Percentiles rank a stretch among this genome's conserved stretches.
These are phyloP conservation scores for Amblyraja radiata DNA, from an alignment of 2,797 vertebrate species.

Conservation along the genomic window DNA sequence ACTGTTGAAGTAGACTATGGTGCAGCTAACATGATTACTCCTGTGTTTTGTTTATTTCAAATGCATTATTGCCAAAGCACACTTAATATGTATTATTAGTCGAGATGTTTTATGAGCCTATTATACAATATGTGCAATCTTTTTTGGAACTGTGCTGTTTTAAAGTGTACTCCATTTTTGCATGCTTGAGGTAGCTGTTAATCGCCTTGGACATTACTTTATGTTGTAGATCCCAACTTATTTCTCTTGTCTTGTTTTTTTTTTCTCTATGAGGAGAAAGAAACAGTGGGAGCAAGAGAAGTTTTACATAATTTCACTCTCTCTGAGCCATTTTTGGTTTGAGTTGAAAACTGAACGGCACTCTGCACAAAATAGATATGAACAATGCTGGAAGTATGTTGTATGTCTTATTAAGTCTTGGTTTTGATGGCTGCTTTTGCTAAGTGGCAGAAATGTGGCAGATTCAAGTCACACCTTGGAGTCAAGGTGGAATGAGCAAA, in stretches of 20 bases:
- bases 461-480: neutral
- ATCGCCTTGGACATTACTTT: neutral
- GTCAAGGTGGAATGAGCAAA: neutral
- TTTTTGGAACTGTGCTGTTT: slow-evolving; percentile 22
- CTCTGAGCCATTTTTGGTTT: slow-evolving; percentile 9
- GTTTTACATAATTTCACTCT: neutral
- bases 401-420: neutral
- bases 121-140: neutral
- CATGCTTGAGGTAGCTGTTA: neutral
- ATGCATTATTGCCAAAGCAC: slow-evolving; percentile 31
- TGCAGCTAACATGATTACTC: neutral
- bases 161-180: neutral
- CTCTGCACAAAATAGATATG: neutral
- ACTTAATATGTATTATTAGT: slow-evolving; percentile 1
- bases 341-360: neutral
- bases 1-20: neutral
- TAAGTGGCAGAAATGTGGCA: neutral
- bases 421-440: slow-evolving; percentile 21
- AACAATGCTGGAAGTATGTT: neutral
- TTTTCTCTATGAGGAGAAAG: neutral
- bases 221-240: neutral
- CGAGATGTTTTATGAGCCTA: neutral
- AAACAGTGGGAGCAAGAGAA: neutral
- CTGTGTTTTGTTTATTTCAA: neutral
- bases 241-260: neutral